phyloP scores from a whole-genome alignment of 2,113 vertebrate genomes.

The Tragelaphus imberbis region DNA sequence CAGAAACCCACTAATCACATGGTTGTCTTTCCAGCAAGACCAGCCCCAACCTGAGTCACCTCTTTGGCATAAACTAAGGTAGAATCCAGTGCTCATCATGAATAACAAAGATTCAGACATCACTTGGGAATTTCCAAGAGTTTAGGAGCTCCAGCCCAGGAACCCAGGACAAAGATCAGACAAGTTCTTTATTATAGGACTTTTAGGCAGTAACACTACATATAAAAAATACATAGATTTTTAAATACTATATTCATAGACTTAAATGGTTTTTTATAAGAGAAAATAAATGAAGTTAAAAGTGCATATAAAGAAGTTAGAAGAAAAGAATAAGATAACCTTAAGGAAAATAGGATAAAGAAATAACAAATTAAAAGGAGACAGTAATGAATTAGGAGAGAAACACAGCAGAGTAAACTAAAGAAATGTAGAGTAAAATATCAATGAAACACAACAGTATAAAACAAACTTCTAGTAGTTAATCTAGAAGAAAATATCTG shows the following conservation, averaged over 20 bases:
- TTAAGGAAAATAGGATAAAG: not conserved
- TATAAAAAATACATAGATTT: not conserved
- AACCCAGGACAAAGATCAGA: not conserved
- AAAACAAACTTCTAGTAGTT: not conserved
- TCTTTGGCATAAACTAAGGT: not conserved
- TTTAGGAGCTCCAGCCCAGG: not conserved
- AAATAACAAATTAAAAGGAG: not conserved
- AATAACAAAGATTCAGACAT: not conserved
- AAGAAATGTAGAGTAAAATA: not conserved
- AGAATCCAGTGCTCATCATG: not conserved
- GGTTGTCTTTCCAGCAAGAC: not conserved
- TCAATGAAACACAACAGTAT: not conserved
- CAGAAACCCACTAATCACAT: not conserved
- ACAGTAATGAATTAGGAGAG: not conserved
- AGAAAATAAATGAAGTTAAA: not conserved
- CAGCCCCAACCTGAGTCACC: not conserved
- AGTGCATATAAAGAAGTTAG: not conserved
- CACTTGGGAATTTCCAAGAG: not conserved
- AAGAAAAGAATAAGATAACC: not conserved
- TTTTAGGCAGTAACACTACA: not conserved
- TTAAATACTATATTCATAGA: not conserved
- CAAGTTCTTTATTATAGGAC: not conserved
- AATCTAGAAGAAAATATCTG: not conserved
- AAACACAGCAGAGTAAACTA: not conserved
- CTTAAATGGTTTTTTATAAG: not conserved